A percentile compares a stretch with the other conserved stretches of the same genome.
Conservation (phyloP, 2,797 vertebrate genomes). For the Alexandromys oeconomus region DNA sequence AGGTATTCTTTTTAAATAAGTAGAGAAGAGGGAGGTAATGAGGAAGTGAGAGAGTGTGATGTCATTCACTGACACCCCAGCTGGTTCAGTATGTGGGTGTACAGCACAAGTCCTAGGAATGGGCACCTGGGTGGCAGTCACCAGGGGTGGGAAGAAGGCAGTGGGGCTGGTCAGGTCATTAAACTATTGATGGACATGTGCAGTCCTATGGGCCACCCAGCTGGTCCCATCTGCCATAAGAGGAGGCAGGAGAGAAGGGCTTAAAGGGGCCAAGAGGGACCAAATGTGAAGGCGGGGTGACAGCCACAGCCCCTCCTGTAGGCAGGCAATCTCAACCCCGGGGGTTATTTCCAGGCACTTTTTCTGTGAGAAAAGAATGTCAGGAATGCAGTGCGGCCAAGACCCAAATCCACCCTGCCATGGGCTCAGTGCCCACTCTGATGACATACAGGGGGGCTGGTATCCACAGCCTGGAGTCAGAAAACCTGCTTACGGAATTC, state of each 20-base stretch:
- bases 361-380: constrained; percentile 91
- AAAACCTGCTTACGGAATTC: constrained; percentile 87
- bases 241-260: background rate
- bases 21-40: too few relatives aligned
- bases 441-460: constrained; percentile 71
- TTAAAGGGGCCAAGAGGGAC: constrained; percentile 52
- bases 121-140: background rate
- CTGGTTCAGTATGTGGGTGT: background rate
- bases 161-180: background rate
- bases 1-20: background rate
- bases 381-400: constrained; percentile 86
- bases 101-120: background rate
- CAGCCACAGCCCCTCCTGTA: constrained; percentile 76
- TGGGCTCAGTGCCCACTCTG: constrained; percentile 69
- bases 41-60: background rate
- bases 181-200: background rate
- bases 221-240: constrained; percentile 72
- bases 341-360: constrained; percentile 85
- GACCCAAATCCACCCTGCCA: constrained; percentile 85
- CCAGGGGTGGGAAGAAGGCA: background rate
- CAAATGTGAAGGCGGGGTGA: constrained; percentile 71
- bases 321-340: constrained; percentile 75
- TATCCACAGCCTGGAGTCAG: constrained; percentile 83
- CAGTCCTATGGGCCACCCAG: constrained; percentile 64
- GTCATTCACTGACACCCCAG: background rate